These are phyloP conservation scores for Peribatodes rhomboidaria DNA, from an alignment of 2,888 invertebrate genomes.

Conservation along the genomic window DNA sequence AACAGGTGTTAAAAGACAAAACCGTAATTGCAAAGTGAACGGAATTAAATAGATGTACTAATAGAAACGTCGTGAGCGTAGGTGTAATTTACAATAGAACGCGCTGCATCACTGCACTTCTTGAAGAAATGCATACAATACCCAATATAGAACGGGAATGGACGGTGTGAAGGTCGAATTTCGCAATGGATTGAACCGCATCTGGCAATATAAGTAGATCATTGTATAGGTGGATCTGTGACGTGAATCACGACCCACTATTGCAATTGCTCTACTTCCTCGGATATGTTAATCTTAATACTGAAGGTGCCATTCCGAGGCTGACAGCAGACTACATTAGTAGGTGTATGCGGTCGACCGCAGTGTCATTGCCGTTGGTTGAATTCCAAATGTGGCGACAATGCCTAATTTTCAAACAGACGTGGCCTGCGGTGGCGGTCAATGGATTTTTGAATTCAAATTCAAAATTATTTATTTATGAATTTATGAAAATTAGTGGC, in stretches of 20 bases:
- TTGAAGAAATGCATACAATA: conserved; percentile 54
- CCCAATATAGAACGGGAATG: conserved; percentile 56
- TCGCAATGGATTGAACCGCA: conserved; percentile 70
- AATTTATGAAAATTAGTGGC: too few species aligned
- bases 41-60: conserved; percentile 18
- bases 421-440: too few species aligned
- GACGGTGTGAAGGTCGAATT: conserved; percentile 66
- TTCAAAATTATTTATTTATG: too few species aligned
- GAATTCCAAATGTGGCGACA: too few species aligned
- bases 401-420: too few species aligned
- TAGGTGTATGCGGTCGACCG: too few species aligned
- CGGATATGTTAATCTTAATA: conserved; percentile 49
- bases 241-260: conserved; percentile 68
- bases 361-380: too few species aligned
- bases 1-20: conserved; percentile 20
- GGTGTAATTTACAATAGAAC: conserved; percentile 22
- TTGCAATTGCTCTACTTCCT: conserved; percentile 60
- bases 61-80: conserved; percentile 23
- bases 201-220: conserved; percentile 64
- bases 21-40: conserved; percentile 26
- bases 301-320: too few species aligned
- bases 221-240: conserved; percentile 69
- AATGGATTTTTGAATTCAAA: too few species aligned
- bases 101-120: conserved; percentile 41
- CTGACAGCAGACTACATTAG: too few species aligned